Base-by-base conservation (phyloP, 2,888 invertebrate species). In the Ochropleura plecta region DNA sequence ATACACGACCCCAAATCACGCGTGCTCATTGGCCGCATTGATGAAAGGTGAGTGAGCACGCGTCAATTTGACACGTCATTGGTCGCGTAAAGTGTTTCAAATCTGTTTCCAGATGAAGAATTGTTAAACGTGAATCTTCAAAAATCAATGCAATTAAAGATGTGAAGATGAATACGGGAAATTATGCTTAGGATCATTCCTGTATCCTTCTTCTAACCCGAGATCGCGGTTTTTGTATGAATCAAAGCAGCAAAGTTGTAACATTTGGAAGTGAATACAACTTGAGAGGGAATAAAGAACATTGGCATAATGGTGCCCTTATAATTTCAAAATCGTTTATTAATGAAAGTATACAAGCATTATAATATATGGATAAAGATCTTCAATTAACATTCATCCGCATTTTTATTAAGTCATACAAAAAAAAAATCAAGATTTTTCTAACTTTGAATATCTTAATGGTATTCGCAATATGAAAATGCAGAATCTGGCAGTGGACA, bases 81-180 rank as follows among this genome's bases (percentile, higher is more conserved):
- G 53, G 16, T 40, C 30, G 20, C 49, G 30, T 66, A 40, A 66
- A 62, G 62, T 67, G 40, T 51, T 40, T 78, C 60, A 80, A 68
- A 65, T 79, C 40, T 63, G 30, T 75, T 80, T 40, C 48, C 53
- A 79, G 20, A 14, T 59, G 64, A 79, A 68, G 16, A 40, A 12
- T 57, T 64, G 44, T 30, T 44, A 42, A 46, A 68, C 55, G 63
- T 73, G 67, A 53, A 44, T 0, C 30, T 59, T 14, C 8, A 12
- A 8, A 68, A 79, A 80, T 75, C 9, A 78, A 48, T 44, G 74
- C 48, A 79, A 78, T 74, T 79, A 18, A 49, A 30, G 6, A 66
- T 16, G 16, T 65, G n/a, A 49, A 55, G 8, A 12, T 40, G n/a
- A 55, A 20, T 55, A 0, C 10, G 55, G 12, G 12, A 55, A 20